Evolutionary conservation across 2,113 vertebrate species (phyloP).

Genomic region (Sturnus vulgaris): DNA sequence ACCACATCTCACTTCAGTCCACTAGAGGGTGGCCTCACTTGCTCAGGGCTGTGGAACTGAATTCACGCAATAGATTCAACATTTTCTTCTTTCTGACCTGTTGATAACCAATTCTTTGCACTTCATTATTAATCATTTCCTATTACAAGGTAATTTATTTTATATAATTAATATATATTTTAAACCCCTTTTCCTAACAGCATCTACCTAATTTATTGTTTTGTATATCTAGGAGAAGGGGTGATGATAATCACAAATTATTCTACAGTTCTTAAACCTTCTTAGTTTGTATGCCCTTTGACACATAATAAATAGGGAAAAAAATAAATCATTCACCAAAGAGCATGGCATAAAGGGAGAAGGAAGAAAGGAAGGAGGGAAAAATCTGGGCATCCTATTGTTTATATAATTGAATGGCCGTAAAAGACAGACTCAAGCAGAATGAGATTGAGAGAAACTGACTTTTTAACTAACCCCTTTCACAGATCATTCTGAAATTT

Average conservation of each 20-base stretch:
- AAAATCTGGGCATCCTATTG: not conserved
- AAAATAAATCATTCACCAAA: not conserved
- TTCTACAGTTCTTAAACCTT: not conserved
- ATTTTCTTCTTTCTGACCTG: slow-evolving; percentile 48
- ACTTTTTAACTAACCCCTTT: not conserved
- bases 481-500: not conserved
- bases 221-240: not conserved
- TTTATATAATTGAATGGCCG: not conserved
- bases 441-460: not conserved
- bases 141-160: not conserved
- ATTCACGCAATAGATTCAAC: not conserved
- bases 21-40: slow-evolving; percentile 74
- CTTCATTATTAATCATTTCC: not conserved
- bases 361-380: not conserved
- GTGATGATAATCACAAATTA: not conserved
- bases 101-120: slow-evolving; percentile 42
- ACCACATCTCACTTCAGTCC: slow-evolving; percentile 59
- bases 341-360: not conserved
- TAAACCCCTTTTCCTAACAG: not conserved
- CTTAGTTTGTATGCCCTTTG: not conserved
- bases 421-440: not conserved
- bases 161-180: not conserved
- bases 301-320: not conserved
- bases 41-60: slow-evolving; percentile 34
- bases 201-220: not conserved